phyloP scores from a whole-genome alignment of 2,113 vertebrate genomes.

The Strigops habroptila region DNA sequence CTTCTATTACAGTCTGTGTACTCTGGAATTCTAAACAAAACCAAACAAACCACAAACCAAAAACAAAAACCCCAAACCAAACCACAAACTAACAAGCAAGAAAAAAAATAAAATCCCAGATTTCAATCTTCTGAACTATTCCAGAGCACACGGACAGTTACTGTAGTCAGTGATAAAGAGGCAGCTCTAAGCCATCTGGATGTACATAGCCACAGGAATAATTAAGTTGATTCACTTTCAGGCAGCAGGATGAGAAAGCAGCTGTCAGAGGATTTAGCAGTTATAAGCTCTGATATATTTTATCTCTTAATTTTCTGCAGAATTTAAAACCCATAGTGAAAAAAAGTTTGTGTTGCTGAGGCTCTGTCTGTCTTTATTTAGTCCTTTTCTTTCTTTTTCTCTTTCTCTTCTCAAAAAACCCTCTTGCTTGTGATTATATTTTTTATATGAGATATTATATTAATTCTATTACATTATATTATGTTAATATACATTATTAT shows the following conservation, averaged over 20 bases:
- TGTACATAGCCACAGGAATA: neutral
- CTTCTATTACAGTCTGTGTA: neutral
- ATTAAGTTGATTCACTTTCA: conserved; percentile 49
- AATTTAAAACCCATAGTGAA: neutral
- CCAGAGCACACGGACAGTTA: conserved; percentile 11
- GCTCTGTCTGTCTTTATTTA: neutral
- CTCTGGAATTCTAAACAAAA: neutral
- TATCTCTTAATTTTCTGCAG: neutral
- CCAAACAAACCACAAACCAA: neutral
- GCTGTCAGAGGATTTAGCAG: conserved; percentile 23
- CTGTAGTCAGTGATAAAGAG: conserved; percentile 1
- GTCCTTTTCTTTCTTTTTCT: neutral
- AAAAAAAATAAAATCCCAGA: neutral
- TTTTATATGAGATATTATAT: neutral
- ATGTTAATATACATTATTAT: neutral
- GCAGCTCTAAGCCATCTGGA: neutral
- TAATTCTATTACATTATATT: too few species aligned
- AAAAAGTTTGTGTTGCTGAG: neutral
- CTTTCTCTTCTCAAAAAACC: neutral
- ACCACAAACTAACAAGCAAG: neutral
- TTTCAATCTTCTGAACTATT: conserved; percentile 9
- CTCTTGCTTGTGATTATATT: neutral
- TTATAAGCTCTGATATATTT: conserved; percentile 20
- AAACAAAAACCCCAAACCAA: neutral
- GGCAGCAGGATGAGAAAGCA: conserved; percentile 12